Percentiles rank a stretch among this genome's conserved stretches.
Conservation (phyloP, 2,113 vertebrate species). For the Dendrocopos noguchii region DNA sequence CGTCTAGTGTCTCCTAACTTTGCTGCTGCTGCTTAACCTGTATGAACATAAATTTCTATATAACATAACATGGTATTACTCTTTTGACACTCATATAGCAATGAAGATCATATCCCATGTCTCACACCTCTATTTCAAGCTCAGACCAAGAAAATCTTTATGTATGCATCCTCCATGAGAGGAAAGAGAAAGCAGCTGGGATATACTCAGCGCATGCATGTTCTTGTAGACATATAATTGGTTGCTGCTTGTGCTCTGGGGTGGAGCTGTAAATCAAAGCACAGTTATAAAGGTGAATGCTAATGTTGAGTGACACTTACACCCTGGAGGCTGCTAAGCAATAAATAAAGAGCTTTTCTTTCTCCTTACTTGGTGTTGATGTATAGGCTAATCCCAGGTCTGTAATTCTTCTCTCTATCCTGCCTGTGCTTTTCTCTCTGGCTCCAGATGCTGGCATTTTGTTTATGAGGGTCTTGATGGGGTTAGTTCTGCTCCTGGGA, state of each 20-base stretch:
- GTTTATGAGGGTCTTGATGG: conserved; percentile 62
- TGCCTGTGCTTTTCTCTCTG: neutral
- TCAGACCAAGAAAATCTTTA: neutral
- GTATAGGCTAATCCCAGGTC: conserved; percentile 24
- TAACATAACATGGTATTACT: neutral
- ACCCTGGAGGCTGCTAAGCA: conserved; percentile 9
- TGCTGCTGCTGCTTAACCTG: neutral
- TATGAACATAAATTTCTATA: neutral
- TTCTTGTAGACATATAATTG: neutral
- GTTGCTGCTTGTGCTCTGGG: neutral
- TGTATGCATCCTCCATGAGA: neutral
- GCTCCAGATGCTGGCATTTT: conserved; percentile 68
- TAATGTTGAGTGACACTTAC: conserved; percentile 50
- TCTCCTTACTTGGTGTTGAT: neutral
- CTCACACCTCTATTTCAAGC: neutral
- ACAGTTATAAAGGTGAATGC: conserved; percentile 45
- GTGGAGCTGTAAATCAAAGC: conserved; percentile 46
- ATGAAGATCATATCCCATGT: neutral
- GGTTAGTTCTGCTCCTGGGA: conserved; percentile 60
- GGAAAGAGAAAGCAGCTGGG: neutral
- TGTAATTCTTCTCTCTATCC: conserved; percentile 10
- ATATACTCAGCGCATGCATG: neutral
- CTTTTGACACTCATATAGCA: neutral
- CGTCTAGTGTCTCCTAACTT: neutral
- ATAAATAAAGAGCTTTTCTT: conserved; percentile 57